Percentiles rank a stretch among this genome's conserved stretches.
These are phyloP conservation scores for Polydrusus cervinus DNA, from an alignment of 2,888 invertebrate species.

Conservation along the genomic window DNA sequence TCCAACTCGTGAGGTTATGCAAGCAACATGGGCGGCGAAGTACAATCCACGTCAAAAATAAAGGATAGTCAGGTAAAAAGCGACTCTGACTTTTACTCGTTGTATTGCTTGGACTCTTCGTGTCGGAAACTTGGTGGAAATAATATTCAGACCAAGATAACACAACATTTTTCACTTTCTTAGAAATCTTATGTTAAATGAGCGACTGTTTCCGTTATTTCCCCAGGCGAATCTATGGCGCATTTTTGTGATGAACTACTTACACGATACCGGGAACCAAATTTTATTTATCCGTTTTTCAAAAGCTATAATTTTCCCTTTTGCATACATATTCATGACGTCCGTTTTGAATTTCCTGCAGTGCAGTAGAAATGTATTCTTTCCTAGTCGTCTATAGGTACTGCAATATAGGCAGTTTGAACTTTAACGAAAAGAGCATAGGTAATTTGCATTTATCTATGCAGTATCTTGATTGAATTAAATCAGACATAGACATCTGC, in stretches of 20 bases:
- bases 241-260: conserved; percentile 58
- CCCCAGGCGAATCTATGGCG: conserved; percentile 43
- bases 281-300: conserved; percentile 58
- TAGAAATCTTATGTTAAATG: conserved; percentile 57
- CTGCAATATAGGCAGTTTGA: not conserved
- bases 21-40: conserved; percentile 72
- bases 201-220: conserved; percentile 58
- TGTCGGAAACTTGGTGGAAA: conserved; percentile 45
- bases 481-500: too few species aligned
- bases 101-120: conserved; percentile 30
- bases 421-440: not conserved
- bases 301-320: conserved; percentile 57
- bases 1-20: conserved; percentile 73
- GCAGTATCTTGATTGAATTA: not conserved
- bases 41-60: conserved; percentile 64
- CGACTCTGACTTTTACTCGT: conserved; percentile 22
- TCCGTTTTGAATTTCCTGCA: conserved; percentile 43
- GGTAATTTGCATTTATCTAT: not conserved
- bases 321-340: conserved; percentile 58
- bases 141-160: conserved; percentile 45
- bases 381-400: not conserved
- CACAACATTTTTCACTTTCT: conserved; percentile 59
- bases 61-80: conserved; percentile 45
- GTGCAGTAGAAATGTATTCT: conserved; percentile 34
- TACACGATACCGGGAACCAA: conserved; percentile 56